Percentiles rank a stretch among this genome's conserved stretches.
Conservation (phyloP, 2,113 vertebrate genomes). For the Thinocorus orbignyianus region DNA sequence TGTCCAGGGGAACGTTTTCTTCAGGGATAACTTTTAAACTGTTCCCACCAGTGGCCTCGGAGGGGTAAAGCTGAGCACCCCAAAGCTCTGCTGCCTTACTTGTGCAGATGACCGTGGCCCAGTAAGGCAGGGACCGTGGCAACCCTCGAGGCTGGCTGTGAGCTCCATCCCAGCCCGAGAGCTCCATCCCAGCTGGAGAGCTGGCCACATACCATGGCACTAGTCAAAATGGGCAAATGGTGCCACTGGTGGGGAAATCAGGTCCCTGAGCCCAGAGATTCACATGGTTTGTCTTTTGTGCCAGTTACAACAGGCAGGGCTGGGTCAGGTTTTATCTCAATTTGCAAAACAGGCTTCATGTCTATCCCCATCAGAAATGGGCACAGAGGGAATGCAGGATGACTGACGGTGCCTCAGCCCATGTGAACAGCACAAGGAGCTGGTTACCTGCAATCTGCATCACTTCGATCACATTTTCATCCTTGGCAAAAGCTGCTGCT, state of each 20-base stretch:
- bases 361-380: background rate
- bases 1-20: background rate
- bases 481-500: background rate
- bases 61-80: background rate
- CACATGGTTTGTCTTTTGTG: background rate
- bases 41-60: background rate
- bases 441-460: slow-evolving; percentile 58
- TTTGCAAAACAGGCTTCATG: background rate
- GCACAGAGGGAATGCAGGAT: background rate
- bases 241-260: background rate
- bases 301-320: background rate
- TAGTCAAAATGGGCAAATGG: background rate
- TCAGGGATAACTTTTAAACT: background rate
- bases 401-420: background rate
- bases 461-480: background rate
- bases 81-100: background rate
- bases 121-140: background rate
- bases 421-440: background rate
- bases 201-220: background rate
- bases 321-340: background rate
- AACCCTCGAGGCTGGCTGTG: background rate
- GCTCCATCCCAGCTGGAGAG: background rate
- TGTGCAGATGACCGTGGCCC: background rate
- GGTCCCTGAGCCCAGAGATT: background rate
- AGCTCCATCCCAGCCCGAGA: background rate